Conservation (phyloP, 1,140 invertebrate genomes). For the Calephelis virginiensis region DNA sequence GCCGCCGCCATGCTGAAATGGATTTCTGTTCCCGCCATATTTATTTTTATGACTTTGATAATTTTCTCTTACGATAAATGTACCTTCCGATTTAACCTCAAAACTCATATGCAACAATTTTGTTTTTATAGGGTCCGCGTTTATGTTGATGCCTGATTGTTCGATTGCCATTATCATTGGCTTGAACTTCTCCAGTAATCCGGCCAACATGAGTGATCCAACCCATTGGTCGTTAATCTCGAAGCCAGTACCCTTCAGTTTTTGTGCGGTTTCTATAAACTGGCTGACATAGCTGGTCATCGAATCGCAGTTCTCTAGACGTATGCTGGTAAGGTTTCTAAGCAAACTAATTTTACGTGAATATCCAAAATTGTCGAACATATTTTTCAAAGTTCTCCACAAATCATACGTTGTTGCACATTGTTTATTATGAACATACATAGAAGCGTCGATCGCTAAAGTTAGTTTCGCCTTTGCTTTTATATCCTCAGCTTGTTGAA, state of each 20-base stretch:
- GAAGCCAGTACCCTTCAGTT: slow-evolving; percentile 26
- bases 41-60: neutral
- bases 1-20: neutral
- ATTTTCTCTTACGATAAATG: slow-evolving; percentile 19
- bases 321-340: slow-evolving; percentile 14
- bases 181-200: slow-evolving; percentile 17
- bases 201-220: slow-evolving; percentile 25
- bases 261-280: slow-evolving; percentile 24
- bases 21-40: neutral
- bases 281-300: slow-evolving; percentile 28
- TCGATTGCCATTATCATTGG: slow-evolving; percentile 33
- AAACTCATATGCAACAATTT: slow-evolving; percentile 29
- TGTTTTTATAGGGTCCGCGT: slow-evolving; percentile 26
- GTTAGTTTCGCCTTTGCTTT: slow-evolving; percentile 24
- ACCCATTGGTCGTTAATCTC: slow-evolving; percentile 29
- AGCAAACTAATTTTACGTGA: slow-evolving; percentile 20
- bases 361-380: slow-evolving; percentile 24
- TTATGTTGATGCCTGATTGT: slow-evolving; percentile 26
- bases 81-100: slow-evolving; percentile 25
- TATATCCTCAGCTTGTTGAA: neutral
- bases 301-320: slow-evolving; percentile 20
- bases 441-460: slow-evolving; percentile 21
- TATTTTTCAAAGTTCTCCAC: slow-evolving; percentile 22
- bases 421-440: slow-evolving; percentile 24
- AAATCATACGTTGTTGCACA: slow-evolving; percentile 12